Conservation (phyloP, 1,140 invertebrate species). For the Neodiprion virginianus region DNA sequence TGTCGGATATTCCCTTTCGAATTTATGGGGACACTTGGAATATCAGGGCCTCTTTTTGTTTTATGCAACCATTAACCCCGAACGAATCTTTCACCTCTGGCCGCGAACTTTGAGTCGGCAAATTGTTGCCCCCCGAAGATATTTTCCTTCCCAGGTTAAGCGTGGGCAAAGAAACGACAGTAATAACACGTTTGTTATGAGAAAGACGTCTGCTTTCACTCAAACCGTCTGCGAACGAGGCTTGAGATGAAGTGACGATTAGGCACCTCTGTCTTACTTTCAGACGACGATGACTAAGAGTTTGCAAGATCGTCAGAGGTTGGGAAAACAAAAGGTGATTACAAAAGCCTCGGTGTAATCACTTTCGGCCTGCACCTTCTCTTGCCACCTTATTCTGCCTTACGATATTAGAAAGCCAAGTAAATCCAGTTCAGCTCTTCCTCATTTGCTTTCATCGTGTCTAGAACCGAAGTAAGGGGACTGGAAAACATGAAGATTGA, state of each 20-base stretch:
- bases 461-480: too few relatives aligned
- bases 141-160: not conserved
- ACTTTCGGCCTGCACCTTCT: not conserved
- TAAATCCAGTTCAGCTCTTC: not conserved
- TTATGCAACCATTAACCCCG: not conserved
- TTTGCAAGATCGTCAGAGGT: not conserved
- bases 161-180: not conserved
- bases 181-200: not conserved
- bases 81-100: not conserved
- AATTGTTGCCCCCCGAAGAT: not conserved
- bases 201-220: not conserved
- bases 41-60: not conserved
- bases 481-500: too few relatives aligned
- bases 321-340: not conserved
- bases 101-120: not conserved
- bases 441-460: too few relatives aligned
- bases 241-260: not conserved
- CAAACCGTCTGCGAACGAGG: not conserved
- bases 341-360: not conserved
- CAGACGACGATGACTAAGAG: too few relatives aligned
- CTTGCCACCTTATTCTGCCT: not conserved
- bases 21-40: constrained; percentile 2
- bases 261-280: not conserved
- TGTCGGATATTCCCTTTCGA: not conserved
- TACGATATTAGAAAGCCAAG: not conserved